These are phyloP conservation scores for Meloidogyne exigua DNA, from an alignment of 1,140 invertebrate species.

Conservation along the genomic window DNA sequence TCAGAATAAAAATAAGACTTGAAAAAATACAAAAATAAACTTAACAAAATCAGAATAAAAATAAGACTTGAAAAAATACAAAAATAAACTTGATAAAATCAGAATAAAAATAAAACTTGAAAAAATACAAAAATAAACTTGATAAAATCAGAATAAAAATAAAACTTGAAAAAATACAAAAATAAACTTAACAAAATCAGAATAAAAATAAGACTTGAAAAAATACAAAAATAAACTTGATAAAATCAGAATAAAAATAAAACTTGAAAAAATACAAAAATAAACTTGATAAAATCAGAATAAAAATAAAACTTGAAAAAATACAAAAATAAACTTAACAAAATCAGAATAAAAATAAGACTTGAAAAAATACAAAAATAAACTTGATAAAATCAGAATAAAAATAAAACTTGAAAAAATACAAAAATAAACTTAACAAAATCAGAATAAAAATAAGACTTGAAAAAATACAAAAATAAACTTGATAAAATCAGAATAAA, in stretches of 20 bases:
- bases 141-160: too few relatives aligned
- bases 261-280: neutral
- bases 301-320: neutral
- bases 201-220: neutral
- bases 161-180: neutral
- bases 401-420: neutral
- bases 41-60: too few relatives aligned
- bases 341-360: too few relatives aligned
- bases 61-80: neutral
- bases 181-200: too few relatives aligned
- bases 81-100: too few relatives aligned
- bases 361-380: neutral
- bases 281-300: too few relatives aligned
- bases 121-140: neutral
- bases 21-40: neutral
- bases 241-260: too few relatives aligned
- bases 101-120: neutral
- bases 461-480: neutral
- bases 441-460: too few relatives aligned
- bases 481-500: neutral
- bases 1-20: neutral
- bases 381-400: neutral
- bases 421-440: neutral
- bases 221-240: neutral
- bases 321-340: neutral